A percentile compares a stretch with the other conserved stretches of the same genome.
Conservation (phyloP, 2,797 vertebrate genomes). For the Liasis olivaceus region DNA sequence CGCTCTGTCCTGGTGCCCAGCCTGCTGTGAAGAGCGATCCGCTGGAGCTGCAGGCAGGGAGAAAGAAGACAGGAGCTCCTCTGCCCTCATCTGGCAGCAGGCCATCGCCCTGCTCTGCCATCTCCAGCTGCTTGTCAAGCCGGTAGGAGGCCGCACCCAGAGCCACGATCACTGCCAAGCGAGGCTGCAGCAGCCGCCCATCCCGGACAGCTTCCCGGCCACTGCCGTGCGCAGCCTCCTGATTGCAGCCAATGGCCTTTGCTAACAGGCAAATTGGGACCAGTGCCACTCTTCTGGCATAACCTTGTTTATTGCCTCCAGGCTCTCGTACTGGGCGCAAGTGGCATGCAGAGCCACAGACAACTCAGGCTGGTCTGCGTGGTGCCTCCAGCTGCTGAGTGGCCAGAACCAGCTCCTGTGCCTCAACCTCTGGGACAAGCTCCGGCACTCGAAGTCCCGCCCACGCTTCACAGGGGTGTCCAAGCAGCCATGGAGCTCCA, state of each 20-base stretch:
- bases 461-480: slow-evolving; percentile 83
- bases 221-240: slow-evolving; percentile 73
- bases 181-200: slow-evolving; percentile 78
- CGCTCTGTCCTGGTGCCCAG: neutral
- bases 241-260: slow-evolving; percentile 70
- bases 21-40: neutral
- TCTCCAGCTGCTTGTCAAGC: too few species aligned
- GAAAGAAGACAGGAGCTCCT: too few species aligned
- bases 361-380: slow-evolving; percentile 72
- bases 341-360: slow-evolving; percentile 81
- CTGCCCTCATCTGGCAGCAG: slow-evolving; percentile 74
- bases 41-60: neutral
- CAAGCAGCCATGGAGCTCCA: slow-evolving; percentile 80
- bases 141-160: slow-evolving; percentile 61
- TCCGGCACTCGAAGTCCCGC: slow-evolving; percentile 81
- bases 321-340: slow-evolving; percentile 54
- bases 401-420: slow-evolving; percentile 62
- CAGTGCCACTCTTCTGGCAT: slow-evolving; percentile 83
- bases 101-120: slow-evolving; percentile 74
- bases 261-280: slow-evolving; percentile 79
- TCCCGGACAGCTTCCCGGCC: slow-evolving; percentile 84
- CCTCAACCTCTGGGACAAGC: slow-evolving; percentile 55
- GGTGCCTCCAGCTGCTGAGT: slow-evolving; percentile 76
- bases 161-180: slow-evolving; percentile 80
- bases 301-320: slow-evolving; percentile 76